These are phyloP conservation scores for Volucella inflata DNA, from an alignment of 2,888 invertebrate genomes.

Conservation along the genomic window DNA sequence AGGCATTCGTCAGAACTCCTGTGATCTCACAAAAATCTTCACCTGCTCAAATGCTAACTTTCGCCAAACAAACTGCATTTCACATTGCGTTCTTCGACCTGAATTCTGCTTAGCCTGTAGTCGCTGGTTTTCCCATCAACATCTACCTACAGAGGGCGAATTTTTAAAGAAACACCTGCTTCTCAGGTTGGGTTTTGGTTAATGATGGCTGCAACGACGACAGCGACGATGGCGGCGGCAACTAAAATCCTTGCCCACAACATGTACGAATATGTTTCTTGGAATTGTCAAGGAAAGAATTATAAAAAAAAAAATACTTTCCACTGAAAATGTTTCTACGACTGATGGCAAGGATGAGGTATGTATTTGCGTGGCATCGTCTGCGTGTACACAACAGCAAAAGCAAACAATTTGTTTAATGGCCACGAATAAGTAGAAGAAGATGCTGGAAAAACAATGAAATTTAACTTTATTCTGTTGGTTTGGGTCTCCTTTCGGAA, in stretches of 20 bases:
- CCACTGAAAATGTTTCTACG: constrained; percentile 10
- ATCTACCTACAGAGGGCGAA: constrained; percentile 51
- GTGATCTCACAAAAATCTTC: constrained; percentile 32
- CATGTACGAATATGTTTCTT: constrained; percentile 13
- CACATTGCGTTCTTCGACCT: constrained; percentile 40
- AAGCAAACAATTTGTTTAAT: constrained; percentile 60
- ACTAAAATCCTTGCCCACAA: constrained; percentile 15
- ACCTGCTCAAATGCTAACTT: constrained; percentile 55
- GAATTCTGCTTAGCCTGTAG: constrained; percentile 26
- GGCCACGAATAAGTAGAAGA: constrained; percentile 4
- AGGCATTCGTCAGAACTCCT: constrained; percentile 25
- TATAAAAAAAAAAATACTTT: constrained; percentile 6
- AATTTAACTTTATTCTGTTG: constrained; percentile 44
- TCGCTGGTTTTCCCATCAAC: constrained; percentile 8
- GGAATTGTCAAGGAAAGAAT: not conserved
- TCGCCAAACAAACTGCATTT: constrained; percentile 32
- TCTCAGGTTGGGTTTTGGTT: not conserved
- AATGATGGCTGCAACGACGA: constrained; percentile 5
- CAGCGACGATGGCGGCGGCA: not conserved
- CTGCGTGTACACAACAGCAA: constrained; percentile 29
- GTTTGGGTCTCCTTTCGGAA: constrained; percentile 17
- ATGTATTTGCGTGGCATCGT: not conserved
- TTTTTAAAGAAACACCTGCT: constrained; percentile 61
- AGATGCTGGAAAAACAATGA: constrained; percentile 56
- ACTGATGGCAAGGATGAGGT: not conserved